Conservation (phyloP, 1,140 invertebrate species). For the Octopus bimaculoides region DNA sequence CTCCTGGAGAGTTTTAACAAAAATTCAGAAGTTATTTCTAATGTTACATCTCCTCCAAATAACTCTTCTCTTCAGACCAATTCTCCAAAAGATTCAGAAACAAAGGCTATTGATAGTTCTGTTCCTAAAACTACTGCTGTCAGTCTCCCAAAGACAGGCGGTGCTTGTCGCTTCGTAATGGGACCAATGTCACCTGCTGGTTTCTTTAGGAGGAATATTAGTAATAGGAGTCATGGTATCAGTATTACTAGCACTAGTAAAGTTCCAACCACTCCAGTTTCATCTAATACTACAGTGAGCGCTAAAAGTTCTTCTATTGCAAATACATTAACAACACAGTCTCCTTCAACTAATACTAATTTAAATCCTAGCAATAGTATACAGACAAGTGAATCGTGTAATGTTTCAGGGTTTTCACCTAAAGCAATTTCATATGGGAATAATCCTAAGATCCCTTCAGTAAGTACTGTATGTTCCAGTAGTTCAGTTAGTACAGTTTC, state of each 20-base stretch:
- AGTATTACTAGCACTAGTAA: background rate
- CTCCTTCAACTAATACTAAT: background rate
- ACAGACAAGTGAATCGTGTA: background rate
- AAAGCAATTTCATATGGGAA: too few relatives aligned
- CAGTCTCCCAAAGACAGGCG: background rate
- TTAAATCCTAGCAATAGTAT: background rate
- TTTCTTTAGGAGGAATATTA: constrained; percentile 2
- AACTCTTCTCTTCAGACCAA: too few relatives aligned
- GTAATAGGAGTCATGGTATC: constrained; percentile 5
- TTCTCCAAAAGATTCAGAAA: too few relatives aligned
- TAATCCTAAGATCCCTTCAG: too few relatives aligned
- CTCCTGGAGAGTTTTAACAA: background rate
- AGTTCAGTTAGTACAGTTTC: too few relatives aligned
- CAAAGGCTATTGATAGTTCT: too few relatives aligned
- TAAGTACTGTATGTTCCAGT: too few relatives aligned
- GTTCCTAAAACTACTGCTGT: constrained; percentile 3
- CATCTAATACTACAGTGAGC: background rate
- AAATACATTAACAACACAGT: background rate
- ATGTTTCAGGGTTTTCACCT: too few relatives aligned
- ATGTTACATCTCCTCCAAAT: too few relatives aligned
- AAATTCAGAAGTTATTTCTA: too few relatives aligned
- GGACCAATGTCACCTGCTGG: background rate
- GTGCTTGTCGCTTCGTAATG: constrained; percentile 6
- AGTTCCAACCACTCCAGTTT: background rate
- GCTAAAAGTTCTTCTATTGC: background rate